A percentile compares a stretch with the other conserved stretches of the same genome.
These are phyloP conservation scores for Cyclina sinensis DNA, from an alignment of 1,140 invertebrate species.

Conservation along the genomic window DNA sequence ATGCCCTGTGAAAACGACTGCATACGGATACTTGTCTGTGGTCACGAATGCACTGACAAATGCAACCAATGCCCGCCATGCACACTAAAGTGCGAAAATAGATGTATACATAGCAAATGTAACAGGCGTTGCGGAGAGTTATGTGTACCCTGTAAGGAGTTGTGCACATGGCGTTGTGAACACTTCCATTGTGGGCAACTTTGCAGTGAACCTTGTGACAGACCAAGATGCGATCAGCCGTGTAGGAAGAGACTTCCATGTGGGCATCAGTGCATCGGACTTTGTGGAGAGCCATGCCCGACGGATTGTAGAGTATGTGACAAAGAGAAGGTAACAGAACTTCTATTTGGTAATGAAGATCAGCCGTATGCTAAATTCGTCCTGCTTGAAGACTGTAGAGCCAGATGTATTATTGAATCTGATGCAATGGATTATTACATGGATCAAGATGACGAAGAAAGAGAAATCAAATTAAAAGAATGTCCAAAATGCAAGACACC, in stretches of 20 bases:
- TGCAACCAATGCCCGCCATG: slow-evolving; percentile 89
- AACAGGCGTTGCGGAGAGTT: slow-evolving; percentile 88
- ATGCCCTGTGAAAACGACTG: slow-evolving; percentile 81
- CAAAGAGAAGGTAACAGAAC: slow-evolving; percentile 87
- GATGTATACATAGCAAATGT: slow-evolving; percentile 88
- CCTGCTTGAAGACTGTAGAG: slow-evolving; percentile 75
- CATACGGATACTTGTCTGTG: slow-evolving; percentile 84
- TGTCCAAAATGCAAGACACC: slow-evolving; percentile 90
- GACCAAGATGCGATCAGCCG: slow-evolving; percentile 67
- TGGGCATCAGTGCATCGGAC: slow-evolving; percentile 89
- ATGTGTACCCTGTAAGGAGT: slow-evolving; percentile 89
- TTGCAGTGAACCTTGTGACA: slow-evolving; percentile 89
- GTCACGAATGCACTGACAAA: slow-evolving; percentile 82
- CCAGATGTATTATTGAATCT: slow-evolving; percentile 74
- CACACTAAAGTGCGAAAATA: slow-evolving; percentile 88
- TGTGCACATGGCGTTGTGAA: slow-evolving; percentile 86
- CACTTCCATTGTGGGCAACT: slow-evolving; percentile 88
- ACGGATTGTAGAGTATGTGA: slow-evolving; percentile 74
- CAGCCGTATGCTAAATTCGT: slow-evolving; percentile 79
- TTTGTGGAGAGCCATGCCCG: slow-evolving; percentile 90
- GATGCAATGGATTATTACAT: slow-evolving; percentile 86
- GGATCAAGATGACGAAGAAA: slow-evolving; percentile 81
- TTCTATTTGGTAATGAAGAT: slow-evolving; percentile 88
- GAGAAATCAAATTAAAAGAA: slow-evolving; percentile 87
- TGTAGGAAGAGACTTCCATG: slow-evolving; percentile 86